Percentiles rank a stretch among this genome's conserved stretches.
Conservation (phyloP, 2,888 invertebrate genomes). For the Asteroscopus sphinx region DNA sequence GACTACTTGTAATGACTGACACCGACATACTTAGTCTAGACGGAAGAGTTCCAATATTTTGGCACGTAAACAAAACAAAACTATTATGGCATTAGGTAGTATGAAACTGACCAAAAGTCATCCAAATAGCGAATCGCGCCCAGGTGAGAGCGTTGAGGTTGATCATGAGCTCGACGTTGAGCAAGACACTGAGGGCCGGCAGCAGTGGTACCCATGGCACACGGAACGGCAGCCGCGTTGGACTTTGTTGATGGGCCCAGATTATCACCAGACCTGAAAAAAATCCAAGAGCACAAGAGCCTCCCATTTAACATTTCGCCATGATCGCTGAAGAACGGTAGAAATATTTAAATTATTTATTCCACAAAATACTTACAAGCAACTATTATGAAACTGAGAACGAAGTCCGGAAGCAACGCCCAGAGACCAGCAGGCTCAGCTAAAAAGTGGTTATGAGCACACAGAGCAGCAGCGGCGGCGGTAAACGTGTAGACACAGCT, state of each 20-base stretch:
- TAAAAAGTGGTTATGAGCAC: constrained; percentile 91
- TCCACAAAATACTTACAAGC: constrained; percentile 87
- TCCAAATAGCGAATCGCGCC: constrained; percentile 96
- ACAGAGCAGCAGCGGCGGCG: constrained; percentile 92
- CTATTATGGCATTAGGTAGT: background rate
- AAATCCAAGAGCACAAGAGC: background rate
- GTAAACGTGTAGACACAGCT: constrained; percentile 93
- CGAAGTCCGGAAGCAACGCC: constrained; percentile 91
- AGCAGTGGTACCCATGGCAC: constrained; percentile 95
- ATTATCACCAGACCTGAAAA: constrained; percentile 92
- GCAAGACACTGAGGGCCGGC: constrained; percentile 94
- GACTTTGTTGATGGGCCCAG: constrained; percentile 94
- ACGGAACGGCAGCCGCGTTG: constrained; percentile 92
- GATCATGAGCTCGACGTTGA: constrained; percentile 95
- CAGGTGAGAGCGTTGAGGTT: constrained; percentile 95
- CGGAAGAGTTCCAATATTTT: constrained; percentile 23
- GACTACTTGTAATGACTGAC: constrained; percentile 32
- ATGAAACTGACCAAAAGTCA: constrained; percentile 92
- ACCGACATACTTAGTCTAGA: constrained; percentile 17
- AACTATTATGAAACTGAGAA: constrained; percentile 91
- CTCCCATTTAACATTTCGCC: too few species aligned
- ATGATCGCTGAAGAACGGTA: too few species aligned
- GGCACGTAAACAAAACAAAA: constrained; percentile 33
- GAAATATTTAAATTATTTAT: background rate
- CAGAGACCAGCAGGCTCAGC: constrained; percentile 91